Evolutionary conservation across 2,797 vertebrate species (phyloP).

Genomic region (Sphenopsis melanotis): DNA sequence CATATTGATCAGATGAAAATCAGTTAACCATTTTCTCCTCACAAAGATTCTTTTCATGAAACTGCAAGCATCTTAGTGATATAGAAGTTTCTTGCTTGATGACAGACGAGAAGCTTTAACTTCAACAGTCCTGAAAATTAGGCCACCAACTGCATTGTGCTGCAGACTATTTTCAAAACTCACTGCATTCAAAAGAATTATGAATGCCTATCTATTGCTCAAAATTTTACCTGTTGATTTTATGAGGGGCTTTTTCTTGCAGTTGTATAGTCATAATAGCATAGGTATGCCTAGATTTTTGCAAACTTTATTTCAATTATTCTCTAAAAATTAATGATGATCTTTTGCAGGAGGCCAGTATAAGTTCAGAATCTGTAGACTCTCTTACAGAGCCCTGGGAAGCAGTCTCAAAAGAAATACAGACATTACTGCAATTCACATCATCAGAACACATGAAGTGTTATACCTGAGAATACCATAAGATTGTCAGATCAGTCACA

Average conservation of each 20-base stretch:
- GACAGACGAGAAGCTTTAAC: neutral
- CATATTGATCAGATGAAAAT: slow-evolving; percentile 29
- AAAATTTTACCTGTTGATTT: neutral
- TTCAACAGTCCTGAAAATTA: slow-evolving; percentile 14
- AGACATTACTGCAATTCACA: neutral
- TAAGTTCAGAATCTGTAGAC: neutral
- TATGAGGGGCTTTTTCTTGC: neutral
- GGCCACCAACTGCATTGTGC: neutral
- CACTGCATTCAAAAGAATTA: neutral
- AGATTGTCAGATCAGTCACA: neutral
- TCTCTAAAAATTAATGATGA: neutral
- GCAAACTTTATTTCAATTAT: neutral
- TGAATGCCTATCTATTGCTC: neutral
- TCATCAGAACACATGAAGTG: neutral
- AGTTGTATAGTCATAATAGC: neutral
- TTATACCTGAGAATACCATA: neutral
- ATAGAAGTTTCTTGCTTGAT: neutral
- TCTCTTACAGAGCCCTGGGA: neutral
- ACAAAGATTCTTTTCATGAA: neutral
- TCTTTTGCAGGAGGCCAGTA: neutral
- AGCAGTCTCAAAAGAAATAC: neutral
- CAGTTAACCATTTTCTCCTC: neutral
- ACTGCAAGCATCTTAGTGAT: neutral
- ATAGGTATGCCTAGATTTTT: neutral
- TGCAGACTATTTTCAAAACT: neutral